A percentile compares a stretch with the other conserved stretches of the same genome.
These are phyloP conservation scores for Labia minor DNA, from an alignment of 2,888 invertebrate genomes.

Conservation along the genomic window DNA sequence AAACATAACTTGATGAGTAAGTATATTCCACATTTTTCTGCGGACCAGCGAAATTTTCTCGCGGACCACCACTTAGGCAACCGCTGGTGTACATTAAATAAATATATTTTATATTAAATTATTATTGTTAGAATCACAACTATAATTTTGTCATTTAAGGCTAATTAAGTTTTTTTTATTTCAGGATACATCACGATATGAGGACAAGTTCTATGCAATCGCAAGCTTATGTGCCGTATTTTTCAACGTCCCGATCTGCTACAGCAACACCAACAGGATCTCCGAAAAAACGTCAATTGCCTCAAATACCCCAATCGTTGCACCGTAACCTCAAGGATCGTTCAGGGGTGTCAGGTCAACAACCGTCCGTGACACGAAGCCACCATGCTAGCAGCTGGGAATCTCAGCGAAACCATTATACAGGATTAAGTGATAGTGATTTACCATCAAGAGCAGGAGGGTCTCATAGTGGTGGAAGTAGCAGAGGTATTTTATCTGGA, in stretches of 20 bases:
- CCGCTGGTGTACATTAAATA: too few relatives aligned
- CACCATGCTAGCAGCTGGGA: neutral
- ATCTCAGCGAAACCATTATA: conserved; percentile 49
- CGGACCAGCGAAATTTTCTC: too few relatives aligned
- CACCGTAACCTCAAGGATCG: conserved; percentile 59
- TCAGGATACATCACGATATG: neutral
- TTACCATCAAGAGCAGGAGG: conserved; percentile 42
- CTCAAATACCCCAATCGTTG: conserved; percentile 71
- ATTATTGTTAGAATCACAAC: too few relatives aligned
- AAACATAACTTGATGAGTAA: too few relatives aligned
- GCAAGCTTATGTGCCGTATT: conserved; percentile 53
- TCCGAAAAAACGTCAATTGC: conserved; percentile 91
- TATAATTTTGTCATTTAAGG: too few relatives aligned
- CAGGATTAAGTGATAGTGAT: conserved; percentile 76
- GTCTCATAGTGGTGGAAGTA: conserved; percentile 34
- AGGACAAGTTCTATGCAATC: conserved; percentile 36
- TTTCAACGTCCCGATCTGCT: conserved; percentile 67
- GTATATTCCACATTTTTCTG: too few relatives aligned
- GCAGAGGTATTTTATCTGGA: conserved; percentile 18
- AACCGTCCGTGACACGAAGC: neutral
- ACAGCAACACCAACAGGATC: conserved; percentile 90
- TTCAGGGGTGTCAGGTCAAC: neutral
- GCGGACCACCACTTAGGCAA: too few relatives aligned
- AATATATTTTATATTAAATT: too few relatives aligned
- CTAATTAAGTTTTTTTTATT: neutral